phyloP scores from a whole-genome alignment of 1,140 invertebrate species.

The Ooceraea biroi region DNA sequence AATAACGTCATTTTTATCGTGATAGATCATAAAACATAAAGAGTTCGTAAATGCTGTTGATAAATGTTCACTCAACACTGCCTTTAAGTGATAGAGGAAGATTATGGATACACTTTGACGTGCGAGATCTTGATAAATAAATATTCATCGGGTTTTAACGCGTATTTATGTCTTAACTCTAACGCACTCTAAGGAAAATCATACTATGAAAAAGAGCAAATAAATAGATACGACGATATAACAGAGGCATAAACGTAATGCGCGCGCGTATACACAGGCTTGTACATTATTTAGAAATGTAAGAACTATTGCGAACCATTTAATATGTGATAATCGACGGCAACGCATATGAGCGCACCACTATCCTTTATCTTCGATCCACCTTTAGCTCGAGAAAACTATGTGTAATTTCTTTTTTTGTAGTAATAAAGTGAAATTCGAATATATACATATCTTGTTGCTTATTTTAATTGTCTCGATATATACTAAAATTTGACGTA shows the following conservation, averaged over 20 bases:
- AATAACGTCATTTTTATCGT: not conserved
- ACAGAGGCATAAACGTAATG: constrained; percentile 7
- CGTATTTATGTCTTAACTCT: constrained; percentile 1
- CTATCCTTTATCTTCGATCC: constrained; percentile 77
- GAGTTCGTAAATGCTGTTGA: constrained; percentile 39
- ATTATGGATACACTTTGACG: constrained; percentile 43
- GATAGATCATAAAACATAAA: constrained; percentile 33
- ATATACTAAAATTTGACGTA: too few relatives aligned
- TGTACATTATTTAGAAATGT: constrained; percentile 61
- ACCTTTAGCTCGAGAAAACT: constrained; percentile 75
- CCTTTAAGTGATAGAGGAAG: constrained; percentile 57
- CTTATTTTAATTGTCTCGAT: not conserved
- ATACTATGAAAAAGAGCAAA: constrained; percentile 23
- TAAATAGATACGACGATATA: constrained; percentile 27
- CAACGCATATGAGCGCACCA: constrained; percentile 75
- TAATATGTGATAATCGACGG: constrained; percentile 80
- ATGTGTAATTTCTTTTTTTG: constrained; percentile 80
- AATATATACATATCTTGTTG: constrained; percentile 31
- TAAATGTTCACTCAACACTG: constrained; percentile 68
- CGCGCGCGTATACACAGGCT: constrained; percentile 51
- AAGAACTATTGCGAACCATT: constrained; percentile 52
- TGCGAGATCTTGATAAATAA: constrained; percentile 24
- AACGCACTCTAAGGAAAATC: constrained; percentile 26
- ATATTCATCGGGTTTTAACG: constrained; percentile 39
- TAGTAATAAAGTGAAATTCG: constrained; percentile 80